Conservation (phyloP, 2,113 vertebrate genomes). For the Syrrhaptes paradoxus region DNA sequence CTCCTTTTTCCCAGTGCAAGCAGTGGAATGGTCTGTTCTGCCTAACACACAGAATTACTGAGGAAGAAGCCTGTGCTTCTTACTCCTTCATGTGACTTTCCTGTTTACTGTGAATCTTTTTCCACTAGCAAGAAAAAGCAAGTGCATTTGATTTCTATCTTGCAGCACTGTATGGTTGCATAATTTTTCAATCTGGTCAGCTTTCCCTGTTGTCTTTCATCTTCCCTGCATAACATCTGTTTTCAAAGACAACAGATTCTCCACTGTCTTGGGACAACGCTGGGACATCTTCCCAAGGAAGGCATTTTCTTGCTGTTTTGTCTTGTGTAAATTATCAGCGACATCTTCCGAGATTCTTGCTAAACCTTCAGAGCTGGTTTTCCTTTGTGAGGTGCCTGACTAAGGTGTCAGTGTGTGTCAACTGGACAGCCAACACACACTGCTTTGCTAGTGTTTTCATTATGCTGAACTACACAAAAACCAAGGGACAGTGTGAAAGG, state of each 20-base stretch:
- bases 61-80: background rate
- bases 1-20: background rate
- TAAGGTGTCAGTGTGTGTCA: background rate
- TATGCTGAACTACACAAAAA: background rate
- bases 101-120: background rate
- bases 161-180: background rate
- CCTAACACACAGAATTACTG: background rate
- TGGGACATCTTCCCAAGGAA: conserved; percentile 57
- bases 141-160: background rate
- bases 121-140: background rate
- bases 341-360: conserved; percentile 36
- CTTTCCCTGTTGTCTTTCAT: background rate
- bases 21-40: background rate
- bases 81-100: background rate
- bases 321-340: conserved; percentile 64
- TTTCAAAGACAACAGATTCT: conserved; percentile 36
- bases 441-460: background rate
- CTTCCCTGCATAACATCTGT: background rate
- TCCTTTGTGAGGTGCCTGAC: conserved; percentile 23
- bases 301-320: conserved; percentile 44
- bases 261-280: conserved; percentile 22
- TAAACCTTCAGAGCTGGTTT: conserved; percentile 34
- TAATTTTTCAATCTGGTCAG: background rate
- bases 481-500: background rate
- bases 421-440: background rate